Conservation (phyloP, 1,140 invertebrate species). For the Lordiphosa clarofinis region DNA sequence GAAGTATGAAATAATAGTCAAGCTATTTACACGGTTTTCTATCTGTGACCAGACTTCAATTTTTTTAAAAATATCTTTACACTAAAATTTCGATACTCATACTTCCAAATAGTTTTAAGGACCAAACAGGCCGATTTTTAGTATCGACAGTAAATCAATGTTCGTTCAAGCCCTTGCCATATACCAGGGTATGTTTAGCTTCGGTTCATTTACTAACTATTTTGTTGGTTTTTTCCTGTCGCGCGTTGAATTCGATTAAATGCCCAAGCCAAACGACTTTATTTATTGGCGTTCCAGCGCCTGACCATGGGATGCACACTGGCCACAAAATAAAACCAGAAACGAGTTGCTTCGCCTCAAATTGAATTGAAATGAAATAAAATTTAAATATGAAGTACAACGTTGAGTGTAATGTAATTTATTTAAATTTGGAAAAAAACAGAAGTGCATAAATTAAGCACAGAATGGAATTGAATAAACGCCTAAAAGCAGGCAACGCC, state of each 20-base stretch:
- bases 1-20: no score
- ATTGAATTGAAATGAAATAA: constrained; percentile 9
- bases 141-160: no score
- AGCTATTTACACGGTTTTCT: no score
- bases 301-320: constrained; percentile 26
- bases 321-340: constrained; percentile 8
- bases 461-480: constrained; percentile 15
- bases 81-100: no score
- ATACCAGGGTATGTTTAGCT: no score
- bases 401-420: constrained; percentile 10
- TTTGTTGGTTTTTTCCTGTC: constrained; percentile 31
- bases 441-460: constrained; percentile 44
- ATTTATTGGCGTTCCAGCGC: constrained; percentile 35
- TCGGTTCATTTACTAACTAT: constrained; percentile 2
- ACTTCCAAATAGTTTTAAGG: no score
- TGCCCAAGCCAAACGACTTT: constrained; percentile 24
- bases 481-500: constrained; percentile 25
- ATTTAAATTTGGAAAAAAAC: constrained; percentile 8
- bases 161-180: no score
- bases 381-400: constrained; percentile 1
- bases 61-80: no score
- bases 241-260: constrained; percentile 51
- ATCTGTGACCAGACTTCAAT: no score
- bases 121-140: no score
- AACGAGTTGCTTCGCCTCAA: background rate